Evolutionary conservation across 2,888 invertebrate species (phyloP).

Genomic region (Spialia ferax): DNA sequence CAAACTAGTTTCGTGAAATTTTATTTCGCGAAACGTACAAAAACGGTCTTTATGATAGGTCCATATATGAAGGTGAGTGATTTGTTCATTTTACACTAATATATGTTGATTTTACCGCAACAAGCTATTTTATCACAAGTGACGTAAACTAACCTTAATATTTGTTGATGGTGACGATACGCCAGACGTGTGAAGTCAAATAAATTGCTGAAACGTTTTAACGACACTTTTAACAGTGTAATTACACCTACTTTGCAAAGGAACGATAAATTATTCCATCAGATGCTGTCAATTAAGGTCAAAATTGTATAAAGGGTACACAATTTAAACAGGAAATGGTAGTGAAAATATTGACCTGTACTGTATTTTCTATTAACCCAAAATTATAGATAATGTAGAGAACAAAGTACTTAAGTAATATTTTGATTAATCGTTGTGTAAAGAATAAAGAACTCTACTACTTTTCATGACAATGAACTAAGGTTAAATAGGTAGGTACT

Average conservation of each 20-base stretch:
- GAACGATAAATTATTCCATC: neutral
- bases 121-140: slow-evolving; percentile 15
- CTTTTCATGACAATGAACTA: slow-evolving; percentile 1
- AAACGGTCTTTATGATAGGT: slow-evolving; percentile 84
- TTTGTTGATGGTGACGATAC: slow-evolving; percentile 1
- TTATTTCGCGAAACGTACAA: slow-evolving; percentile 78
- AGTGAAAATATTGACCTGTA: neutral
- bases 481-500: slow-evolving; percentile 4
- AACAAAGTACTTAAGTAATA: too few relatives aligned
- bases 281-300: neutral
- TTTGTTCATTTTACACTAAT: slow-evolving; percentile 38
- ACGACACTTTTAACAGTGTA: too few relatives aligned
- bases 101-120: neutral
- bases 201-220: too few relatives aligned
- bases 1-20: too few relatives aligned
- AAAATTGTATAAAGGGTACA: neutral
- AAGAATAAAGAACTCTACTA: neutral
- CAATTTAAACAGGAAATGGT: neutral
- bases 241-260: too few relatives aligned
- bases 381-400: neutral
- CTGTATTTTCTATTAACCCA: neutral
- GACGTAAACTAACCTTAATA: slow-evolving; percentile 24
- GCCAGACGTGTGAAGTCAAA: neutral
- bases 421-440: too few relatives aligned
- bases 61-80: slow-evolving; percentile 85